These are phyloP conservation scores for Cairina moschata DNA, from an alignment of 2,113 vertebrate species.

Conservation along the genomic window DNA sequence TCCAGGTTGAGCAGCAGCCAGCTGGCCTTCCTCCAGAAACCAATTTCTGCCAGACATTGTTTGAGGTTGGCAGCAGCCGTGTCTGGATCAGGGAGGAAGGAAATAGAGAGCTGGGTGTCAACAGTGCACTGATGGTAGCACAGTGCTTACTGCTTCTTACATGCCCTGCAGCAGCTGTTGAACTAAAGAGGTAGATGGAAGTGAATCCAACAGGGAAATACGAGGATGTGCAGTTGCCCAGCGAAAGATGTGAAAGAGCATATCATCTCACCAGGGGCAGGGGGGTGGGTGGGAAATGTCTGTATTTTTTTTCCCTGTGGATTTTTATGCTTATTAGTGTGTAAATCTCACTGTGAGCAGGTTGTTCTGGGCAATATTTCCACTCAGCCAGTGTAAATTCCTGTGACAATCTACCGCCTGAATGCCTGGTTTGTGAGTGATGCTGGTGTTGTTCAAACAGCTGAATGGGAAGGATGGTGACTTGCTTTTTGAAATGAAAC, in stretches of 20 bases:
- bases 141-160: background rate
- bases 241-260: background rate
- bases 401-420: background rate
- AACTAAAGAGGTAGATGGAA: constrained; percentile 11
- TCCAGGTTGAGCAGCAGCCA: constrained; percentile 54
- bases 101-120: background rate
- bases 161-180: constrained; percentile 32
- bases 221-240: background rate
- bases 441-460: background rate
- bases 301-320: background rate
- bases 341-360: background rate
- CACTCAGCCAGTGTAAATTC: background rate
- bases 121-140: background rate
- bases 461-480: background rate
- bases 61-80: constrained; percentile 53
- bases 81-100: constrained; percentile 46
- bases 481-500: background rate
- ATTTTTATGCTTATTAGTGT: background rate
- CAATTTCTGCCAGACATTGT: constrained; percentile 48
- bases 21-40: constrained; percentile 49
- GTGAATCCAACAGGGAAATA: background rate
- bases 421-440: background rate
- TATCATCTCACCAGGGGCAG: background rate
- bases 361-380: constrained; percentile 14
- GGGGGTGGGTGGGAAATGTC: background rate